Evolutionary conservation across 2,113 vertebrate genomes (phyloP), one percentile per base, ranked within the genome.

Genomic region (Penelope pileata): DNA sequence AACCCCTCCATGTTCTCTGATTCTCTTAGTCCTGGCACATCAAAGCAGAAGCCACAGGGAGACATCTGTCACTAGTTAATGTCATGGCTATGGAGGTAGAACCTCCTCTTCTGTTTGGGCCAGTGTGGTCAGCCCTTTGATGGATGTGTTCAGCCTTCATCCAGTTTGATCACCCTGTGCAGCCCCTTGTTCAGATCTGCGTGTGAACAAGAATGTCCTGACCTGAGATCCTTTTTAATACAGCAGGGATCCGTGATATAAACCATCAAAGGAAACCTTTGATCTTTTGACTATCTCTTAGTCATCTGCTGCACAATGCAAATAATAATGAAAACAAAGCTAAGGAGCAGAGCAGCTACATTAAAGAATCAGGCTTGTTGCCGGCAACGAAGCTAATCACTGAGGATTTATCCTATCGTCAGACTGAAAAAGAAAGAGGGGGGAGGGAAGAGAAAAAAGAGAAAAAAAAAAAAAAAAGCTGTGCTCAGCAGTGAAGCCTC

Each of bases 181-280:
- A 96, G 94, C 94, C 96, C 77, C 96, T 97, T 96, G 93, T 97
- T 97, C 85, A 95, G 96, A 96, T 96, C 93, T 94, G 93, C 74
- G 68, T 94, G 94, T 95, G 95, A 96, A 97, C 96, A 97, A 95
- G 96, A 96, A 94, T 93, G 95, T 96, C 95, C 90, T 96, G 96
- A 96, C 93, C 95, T 93, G 94, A 95, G 96, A 96, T 96, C 92
- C 93, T 96, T 96, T 96, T 90, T 94, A 96, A 96, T 97, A 94
- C 96, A 96, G 96, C 94, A 95, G 92, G 93, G 95, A 96, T 96
- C 94, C 95, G 0, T 95, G 95, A 97, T 96, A 89, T 92, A 97
- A 96, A 94, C 96, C 96, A 97, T 96, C 97, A 97, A 96, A 97
- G 96, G 91, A 94, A 96, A 96, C 96, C 96, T 97, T 97, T 97